Evolutionary conservation across 2,113 vertebrate species (phyloP).

Genomic region (Sphyrna mokarran): DNA sequence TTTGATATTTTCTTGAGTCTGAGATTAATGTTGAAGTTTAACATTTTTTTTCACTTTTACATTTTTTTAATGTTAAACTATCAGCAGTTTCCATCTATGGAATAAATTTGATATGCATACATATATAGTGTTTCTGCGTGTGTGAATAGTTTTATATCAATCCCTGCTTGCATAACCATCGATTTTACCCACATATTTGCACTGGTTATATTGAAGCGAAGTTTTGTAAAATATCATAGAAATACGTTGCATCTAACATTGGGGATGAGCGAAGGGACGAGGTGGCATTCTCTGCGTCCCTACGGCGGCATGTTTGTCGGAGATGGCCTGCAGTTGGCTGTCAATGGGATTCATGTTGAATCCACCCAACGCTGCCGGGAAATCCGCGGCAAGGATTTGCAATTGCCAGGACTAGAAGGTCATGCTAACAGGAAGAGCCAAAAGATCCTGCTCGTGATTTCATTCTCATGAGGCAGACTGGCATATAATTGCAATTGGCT

Average conservation of each 20-base stretch:
- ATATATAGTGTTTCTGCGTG: not conserved
- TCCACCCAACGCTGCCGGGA: too few species aligned
- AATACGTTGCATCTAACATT: too few species aligned
- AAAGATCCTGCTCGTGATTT: not conserved
- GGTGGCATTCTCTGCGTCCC: too few species aligned
- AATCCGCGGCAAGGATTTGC: too few species aligned
- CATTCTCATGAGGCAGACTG: not conserved
- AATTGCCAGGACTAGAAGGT: too few species aligned
- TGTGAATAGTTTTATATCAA: slow-evolving; percentile 22
- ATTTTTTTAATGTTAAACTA: not conserved
- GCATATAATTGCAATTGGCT: not conserved
- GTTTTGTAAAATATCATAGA: not conserved
- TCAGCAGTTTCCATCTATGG: slow-evolving; percentile 5
- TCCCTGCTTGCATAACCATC: not conserved
- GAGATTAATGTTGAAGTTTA: not conserved
- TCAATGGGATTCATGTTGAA: too few species aligned
- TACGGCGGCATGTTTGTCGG: too few species aligned
- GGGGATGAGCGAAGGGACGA: too few species aligned
- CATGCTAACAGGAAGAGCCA: too few species aligned
- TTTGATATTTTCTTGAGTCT: not conserved
- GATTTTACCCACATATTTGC: not conserved
- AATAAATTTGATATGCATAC: slow-evolving; percentile 19
- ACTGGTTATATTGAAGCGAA: not conserved
- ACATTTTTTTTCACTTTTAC: not conserved
- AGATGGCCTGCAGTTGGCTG: too few species aligned